phyloP scores from a whole-genome alignment of 2,113 vertebrate genomes.

The Hippolais icterina region DNA sequence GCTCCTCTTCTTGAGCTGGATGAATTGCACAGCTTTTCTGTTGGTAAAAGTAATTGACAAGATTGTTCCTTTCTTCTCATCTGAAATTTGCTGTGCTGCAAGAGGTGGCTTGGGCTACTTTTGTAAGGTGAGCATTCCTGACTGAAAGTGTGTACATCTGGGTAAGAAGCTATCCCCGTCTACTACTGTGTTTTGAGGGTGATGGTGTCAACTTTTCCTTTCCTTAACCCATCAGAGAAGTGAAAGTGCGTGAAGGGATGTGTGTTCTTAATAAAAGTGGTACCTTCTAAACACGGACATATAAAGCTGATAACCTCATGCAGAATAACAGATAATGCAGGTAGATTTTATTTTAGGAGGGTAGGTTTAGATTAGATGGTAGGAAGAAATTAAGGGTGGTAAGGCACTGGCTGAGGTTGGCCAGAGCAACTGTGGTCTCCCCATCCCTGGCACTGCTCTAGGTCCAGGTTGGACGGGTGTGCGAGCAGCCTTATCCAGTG shows the following conservation, averaged over 20 bases:
- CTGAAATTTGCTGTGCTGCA: not conserved
- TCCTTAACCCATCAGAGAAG: not conserved
- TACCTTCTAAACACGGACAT: not conserved
- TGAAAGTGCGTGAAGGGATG: not conserved
- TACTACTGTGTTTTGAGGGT: not conserved
- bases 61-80: not conserved
- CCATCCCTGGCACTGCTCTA: not conserved
- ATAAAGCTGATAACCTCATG: not conserved
- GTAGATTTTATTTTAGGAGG: not conserved
- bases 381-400: not conserved
- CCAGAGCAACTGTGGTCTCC: not conserved
- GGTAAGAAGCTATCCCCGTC: not conserved
- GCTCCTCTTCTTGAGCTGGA: not conserved
- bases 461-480: not conserved
- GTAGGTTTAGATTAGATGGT: not conserved
- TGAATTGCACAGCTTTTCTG: rapidly evolving
- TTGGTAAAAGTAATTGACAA: not conserved
- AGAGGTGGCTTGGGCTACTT: not conserved
- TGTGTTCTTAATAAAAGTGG: not conserved
- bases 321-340: not conserved
- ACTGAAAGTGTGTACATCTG: not conserved
- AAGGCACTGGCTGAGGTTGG: not conserved
- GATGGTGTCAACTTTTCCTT: not conserved
- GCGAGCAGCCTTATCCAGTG: not conserved
- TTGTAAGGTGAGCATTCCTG: not conserved